Evolutionary conservation across 2,113 vertebrate species (phyloP).

Genomic region (Syngnathus typhle): DNA sequence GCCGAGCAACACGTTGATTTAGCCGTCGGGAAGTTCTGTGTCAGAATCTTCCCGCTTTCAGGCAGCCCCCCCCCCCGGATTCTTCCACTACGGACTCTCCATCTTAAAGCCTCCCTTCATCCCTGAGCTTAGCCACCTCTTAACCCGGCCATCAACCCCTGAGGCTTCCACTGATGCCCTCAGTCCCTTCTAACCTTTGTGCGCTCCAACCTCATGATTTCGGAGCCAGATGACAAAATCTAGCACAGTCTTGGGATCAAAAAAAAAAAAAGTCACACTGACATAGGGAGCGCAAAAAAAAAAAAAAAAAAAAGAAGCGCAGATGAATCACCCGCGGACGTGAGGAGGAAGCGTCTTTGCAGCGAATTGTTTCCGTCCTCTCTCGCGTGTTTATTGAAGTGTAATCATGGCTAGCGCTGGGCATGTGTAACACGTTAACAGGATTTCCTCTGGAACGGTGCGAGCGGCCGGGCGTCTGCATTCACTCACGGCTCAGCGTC

Average conservation of each 20-base stretch:
- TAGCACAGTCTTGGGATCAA: background rate
- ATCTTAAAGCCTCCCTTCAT: conserved; percentile 21
- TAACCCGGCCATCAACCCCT: conserved; percentile 16
- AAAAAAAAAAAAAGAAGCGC: conserved; percentile 4
- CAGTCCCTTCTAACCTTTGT: background rate
- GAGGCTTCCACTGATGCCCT: conserved; percentile 8
- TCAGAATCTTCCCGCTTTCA: background rate
- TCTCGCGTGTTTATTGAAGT: conserved; percentile 57
- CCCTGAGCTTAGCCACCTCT: conserved; percentile 15
- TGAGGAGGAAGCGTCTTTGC: conserved; percentile 37
- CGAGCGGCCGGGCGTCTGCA: conserved; percentile 43
- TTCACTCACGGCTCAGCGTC: conserved; percentile 40
- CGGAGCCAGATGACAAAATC: background rate
- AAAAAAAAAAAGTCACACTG: background rate
- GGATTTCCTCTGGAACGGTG: conserved; percentile 51
- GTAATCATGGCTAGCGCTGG: conserved; percentile 60
- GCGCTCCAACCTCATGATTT: background rate
- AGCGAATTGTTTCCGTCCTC: conserved; percentile 47
- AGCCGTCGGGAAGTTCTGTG: no score
- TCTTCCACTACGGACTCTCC: background rate
- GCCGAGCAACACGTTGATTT: no score
- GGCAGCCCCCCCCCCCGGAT: conserved; percentile 1
- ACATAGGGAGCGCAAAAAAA: background rate
- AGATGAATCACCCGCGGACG: conserved; percentile 20
- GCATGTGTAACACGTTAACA: conserved; percentile 51